phyloP scores from a whole-genome alignment of 2,113 vertebrate species.

The Macquaria australasica region DNA sequence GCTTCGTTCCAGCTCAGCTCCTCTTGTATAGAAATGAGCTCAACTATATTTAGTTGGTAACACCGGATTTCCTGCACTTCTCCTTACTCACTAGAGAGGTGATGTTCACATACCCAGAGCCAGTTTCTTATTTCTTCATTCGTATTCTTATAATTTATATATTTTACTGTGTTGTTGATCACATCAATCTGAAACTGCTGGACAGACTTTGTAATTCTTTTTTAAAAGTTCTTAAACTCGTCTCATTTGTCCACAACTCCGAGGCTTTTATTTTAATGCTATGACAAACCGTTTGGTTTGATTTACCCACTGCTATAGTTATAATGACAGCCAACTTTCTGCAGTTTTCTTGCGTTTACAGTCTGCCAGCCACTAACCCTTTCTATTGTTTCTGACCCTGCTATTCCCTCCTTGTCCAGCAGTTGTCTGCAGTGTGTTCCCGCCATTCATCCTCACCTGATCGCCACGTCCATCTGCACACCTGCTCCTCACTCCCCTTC shows the following conservation, averaged over 20 bases:
- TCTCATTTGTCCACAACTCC: not conserved
- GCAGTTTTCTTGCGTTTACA: not conserved
- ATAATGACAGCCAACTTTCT: not conserved
- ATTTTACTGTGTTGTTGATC: not conserved
- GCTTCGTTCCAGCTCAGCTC: conserved; percentile 32
- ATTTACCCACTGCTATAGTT: not conserved
- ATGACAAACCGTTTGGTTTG: not conserved
- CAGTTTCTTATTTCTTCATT: not conserved
- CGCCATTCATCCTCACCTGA: not conserved
- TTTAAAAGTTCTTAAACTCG: not conserved
- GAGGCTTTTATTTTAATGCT: not conserved
- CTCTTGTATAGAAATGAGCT: conserved; percentile 29
- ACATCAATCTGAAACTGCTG: not conserved
- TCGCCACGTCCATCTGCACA: not conserved
- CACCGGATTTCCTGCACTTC: conserved; percentile 16
- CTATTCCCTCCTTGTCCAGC: not conserved
- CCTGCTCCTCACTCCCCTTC: not conserved
- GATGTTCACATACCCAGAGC: not conserved
- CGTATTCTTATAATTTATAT: not conserved
- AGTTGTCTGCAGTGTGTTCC: not conserved
- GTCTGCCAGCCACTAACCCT: not conserved
- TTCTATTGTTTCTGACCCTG: not conserved
- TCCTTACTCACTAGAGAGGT: conserved; percentile 17
- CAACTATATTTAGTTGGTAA: conserved; percentile 6
- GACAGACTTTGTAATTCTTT: not conserved